Base-by-base conservation (phyloP, 2,888 invertebrate species). In the Notodonta dromedarius region DNA sequence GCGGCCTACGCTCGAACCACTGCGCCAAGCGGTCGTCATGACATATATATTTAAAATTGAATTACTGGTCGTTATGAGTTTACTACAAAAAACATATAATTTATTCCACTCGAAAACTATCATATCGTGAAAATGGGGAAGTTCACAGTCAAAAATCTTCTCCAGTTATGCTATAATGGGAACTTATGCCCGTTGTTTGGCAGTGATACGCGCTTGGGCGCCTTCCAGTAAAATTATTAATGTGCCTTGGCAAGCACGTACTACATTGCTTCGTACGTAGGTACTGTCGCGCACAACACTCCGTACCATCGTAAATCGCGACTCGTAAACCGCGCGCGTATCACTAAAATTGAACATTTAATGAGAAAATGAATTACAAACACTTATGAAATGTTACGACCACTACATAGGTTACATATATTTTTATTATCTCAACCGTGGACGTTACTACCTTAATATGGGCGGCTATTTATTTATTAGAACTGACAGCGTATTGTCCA, bases 321-420 rank as follows among this genome's bases (percentile, higher is more conserved):
- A 76, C 76, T 79, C 84, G 72, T 86, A 84, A 87, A 84, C 74
- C 76, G 59, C 70, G 69, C 68, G 69, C 72, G 75, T 77, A 82
- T 84, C 82, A 83, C 85, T 84, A 86, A 88, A 89, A 87, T 89
- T 86, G 88, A 87, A 85, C 80, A 84, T 83, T 84, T 86, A 87
- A 89, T 85, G 86, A 88, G 79, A 82, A 79, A 87, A 85, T 84
- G 81, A 89, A 85, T 87, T 85, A 85, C 82, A 74, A 73, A 64
- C 79, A 73, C 79, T 84, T 82, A 85, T 79, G 80, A 82, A 81
- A 83, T 70, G 77, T 86, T 80, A 84, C 79, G 80, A 75, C 78
- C 82, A 73, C 78, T 78, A 82, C 69, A 67, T 83, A 80, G 78
- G 78, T 82, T 80, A 78, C 79, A 80, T 81, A 79, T 78, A 80